phyloP scores from a whole-genome alignment of 2,888 invertebrate species.

The Tenthredo scrophulariae region DNA sequence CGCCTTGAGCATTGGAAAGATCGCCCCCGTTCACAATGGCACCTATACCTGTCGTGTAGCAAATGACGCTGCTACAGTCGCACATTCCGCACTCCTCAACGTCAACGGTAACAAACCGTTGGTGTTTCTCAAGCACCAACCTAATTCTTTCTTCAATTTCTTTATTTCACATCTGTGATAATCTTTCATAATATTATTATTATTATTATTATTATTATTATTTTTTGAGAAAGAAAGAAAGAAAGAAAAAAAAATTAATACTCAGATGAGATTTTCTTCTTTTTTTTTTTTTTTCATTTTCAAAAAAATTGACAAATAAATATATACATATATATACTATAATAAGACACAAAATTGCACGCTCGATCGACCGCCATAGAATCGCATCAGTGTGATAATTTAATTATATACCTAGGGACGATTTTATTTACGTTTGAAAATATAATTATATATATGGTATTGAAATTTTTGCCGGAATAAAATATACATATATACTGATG shows the following conservation, averaged over 20 bases:
- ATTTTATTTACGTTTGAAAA: too few species aligned
- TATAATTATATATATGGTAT: too few species aligned
- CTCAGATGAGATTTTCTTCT: too few species aligned
- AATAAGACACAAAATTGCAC: slow-evolving; percentile 1
- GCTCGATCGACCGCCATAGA: slow-evolving; percentile 7
- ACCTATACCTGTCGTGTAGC: slow-evolving; percentile 82
- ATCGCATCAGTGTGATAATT: slow-evolving; percentile 13
- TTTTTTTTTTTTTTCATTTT: too few species aligned
- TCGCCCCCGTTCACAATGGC: slow-evolving; percentile 81
- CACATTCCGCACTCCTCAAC: slow-evolving; percentile 81
- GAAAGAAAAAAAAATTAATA: background rate
- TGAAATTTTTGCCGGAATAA: background rate
- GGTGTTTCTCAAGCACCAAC: slow-evolving; percentile 66
- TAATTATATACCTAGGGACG: too few species aligned
- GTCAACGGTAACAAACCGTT: slow-evolving; percentile 81
- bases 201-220: too few species aligned
- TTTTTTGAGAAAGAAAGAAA: background rate
- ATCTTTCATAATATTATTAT: background rate
- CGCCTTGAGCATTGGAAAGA: slow-evolving; percentile 82
- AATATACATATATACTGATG: background rate
- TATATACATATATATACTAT: too few species aligned
- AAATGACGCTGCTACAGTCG: slow-evolving; percentile 82
- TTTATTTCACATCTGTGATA: background rate
- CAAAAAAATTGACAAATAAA: too few species aligned
- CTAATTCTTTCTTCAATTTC: slow-evolving; percentile 41